Evolutionary conservation across 2,113 vertebrate genomes (phyloP).

Genomic region (Oriolus oriolus): DNA sequence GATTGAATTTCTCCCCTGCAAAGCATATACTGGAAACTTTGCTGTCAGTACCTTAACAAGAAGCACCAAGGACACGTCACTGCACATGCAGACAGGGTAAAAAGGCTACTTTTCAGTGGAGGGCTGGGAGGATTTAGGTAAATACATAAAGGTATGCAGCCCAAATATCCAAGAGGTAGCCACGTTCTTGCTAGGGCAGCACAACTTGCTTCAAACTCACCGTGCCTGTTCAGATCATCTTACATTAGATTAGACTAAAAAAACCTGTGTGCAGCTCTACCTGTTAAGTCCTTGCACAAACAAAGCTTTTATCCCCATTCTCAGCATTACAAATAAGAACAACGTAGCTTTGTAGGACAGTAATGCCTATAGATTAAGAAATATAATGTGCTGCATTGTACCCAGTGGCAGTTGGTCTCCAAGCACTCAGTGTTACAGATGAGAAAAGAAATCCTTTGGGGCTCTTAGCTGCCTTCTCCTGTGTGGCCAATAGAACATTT

Average conservation of each 20-base stretch:
- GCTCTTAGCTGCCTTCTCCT: not conserved
- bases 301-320: not conserved
- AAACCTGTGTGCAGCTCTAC: not conserved
- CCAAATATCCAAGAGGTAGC: not conserved
- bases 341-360: not conserved
- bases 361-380: not conserved
- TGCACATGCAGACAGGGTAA: not conserved
- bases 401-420: not conserved
- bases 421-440: not conserved
- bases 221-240: not conserved
- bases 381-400: not conserved
- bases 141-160: not conserved
- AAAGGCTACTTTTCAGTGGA: not conserved
- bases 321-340: not conserved
- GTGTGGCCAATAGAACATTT: not conserved
- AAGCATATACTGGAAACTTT: not conserved
- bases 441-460: not conserved
- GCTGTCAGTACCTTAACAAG: not conserved
- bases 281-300: not conserved
- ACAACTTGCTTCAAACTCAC: conserved; percentile 21
- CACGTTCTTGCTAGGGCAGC: not conserved
- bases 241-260: not conserved
- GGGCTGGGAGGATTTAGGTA: not conserved
- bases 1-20: not conserved
- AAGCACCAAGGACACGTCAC: not conserved